Percentiles rank a stretch among this genome's conserved stretches.
Conservation (phyloP, 1,140 invertebrate genomes). For the Plutomurus gul region DNA sequence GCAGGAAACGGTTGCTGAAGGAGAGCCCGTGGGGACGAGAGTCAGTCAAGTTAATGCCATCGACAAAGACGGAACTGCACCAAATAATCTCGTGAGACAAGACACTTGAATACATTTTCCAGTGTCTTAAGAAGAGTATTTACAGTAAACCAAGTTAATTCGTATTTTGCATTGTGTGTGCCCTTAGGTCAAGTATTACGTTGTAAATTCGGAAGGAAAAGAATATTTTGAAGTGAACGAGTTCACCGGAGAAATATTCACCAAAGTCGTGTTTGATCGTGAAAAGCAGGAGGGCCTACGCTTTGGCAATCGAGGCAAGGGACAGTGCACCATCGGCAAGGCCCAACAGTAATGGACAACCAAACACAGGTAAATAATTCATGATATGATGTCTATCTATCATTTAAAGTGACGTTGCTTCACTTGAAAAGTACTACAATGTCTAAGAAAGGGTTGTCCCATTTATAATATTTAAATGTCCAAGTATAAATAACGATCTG, state of each 20-base stretch:
- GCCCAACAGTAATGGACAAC: constrained; percentile 84
- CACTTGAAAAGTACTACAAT: no score
- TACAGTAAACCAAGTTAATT: not conserved
- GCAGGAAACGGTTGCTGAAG: constrained; percentile 89
- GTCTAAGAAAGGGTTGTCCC: no score
- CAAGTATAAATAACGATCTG: no score
- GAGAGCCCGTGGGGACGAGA: constrained; percentile 89
- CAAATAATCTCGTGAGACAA: constrained; percentile 88
- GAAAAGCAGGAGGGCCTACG: constrained; percentile 94
- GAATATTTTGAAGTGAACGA: constrained; percentile 93
- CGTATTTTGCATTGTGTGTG: not conserved
- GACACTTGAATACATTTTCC: not conserved
- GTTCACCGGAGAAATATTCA: constrained; percentile 91
- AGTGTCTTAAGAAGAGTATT: no score
- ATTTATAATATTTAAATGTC: no score
- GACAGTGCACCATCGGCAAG: constrained; percentile 90
- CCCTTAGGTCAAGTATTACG: constrained; percentile 82
- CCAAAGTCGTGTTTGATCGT: constrained; percentile 89
- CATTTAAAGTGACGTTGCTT: no score
- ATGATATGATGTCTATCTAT: no score
- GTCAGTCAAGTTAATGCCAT: constrained; percentile 95
- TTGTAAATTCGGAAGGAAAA: constrained; percentile 89
- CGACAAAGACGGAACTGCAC: constrained; percentile 93
- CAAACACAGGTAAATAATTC: constrained; percentile 79
- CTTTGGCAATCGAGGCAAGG: constrained; percentile 87